phyloP scores from a whole-genome alignment of 2,888 invertebrate genomes.

The Parnassius apollo region DNA sequence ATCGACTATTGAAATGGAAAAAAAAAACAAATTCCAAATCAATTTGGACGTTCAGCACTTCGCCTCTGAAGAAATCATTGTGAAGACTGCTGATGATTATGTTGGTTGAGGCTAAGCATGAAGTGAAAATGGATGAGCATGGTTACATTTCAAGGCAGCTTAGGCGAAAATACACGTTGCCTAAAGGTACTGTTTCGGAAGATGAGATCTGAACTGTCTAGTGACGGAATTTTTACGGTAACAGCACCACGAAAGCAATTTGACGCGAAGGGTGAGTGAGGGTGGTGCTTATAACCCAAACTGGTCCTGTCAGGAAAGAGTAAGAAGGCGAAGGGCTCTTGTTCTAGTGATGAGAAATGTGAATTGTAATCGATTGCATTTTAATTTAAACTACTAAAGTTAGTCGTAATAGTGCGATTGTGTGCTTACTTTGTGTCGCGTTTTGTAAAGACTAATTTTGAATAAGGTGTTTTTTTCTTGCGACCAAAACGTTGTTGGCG shows the following conservation, averaged over 20 bases:
- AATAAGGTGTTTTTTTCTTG: neutral
- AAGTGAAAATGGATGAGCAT: constrained; percentile 86
- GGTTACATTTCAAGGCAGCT: constrained; percentile 87
- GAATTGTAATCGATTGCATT: constrained; percentile 10
- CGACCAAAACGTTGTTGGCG: too few relatives aligned
- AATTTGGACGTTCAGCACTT: constrained; percentile 89
- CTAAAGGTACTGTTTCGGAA: constrained; percentile 86
- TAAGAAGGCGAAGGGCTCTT: constrained; percentile 31
- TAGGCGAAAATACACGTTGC: constrained; percentile 85
- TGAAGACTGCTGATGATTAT: constrained; percentile 85
- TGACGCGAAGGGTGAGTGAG: constrained; percentile 65
- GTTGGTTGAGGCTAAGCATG: constrained; percentile 89
- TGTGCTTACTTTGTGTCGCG: too few relatives aligned
- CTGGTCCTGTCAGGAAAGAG: constrained; percentile 75
- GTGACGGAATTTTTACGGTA: constrained; percentile 86
- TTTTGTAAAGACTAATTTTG: constrained; percentile 19
- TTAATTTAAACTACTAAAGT: neutral
- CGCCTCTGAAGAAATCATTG: constrained; percentile 86
- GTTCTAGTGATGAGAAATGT: constrained; percentile 22
- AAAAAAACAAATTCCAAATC: constrained; percentile 82
- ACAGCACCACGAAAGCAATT: constrained; percentile 78
- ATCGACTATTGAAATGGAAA: constrained; percentile 76
- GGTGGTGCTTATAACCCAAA: constrained; percentile 80
- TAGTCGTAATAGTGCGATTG: too few relatives aligned
- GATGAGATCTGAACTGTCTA: constrained; percentile 85